Evolutionary conservation across 2,113 vertebrate genomes (phyloP).

Genomic region (Mesembrinibis cayennensis): DNA sequence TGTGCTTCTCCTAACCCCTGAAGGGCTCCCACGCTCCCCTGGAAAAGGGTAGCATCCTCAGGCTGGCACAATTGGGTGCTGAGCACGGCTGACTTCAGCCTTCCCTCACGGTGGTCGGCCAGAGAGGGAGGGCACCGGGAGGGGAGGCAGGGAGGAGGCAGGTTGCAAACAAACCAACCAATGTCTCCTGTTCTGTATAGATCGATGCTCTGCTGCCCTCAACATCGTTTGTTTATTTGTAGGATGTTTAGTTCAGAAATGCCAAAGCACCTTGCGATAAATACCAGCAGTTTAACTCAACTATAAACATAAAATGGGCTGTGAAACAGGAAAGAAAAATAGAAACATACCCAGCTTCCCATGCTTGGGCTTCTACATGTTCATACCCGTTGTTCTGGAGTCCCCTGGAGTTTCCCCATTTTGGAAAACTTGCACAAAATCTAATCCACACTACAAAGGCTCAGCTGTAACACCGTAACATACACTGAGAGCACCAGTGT

Average conservation of each 20-base stretch:
- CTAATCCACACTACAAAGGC: background rate
- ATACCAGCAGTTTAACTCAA: background rate
- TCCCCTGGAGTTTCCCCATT: background rate
- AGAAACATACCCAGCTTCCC: background rate
- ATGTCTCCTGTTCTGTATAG: rapidly evolving
- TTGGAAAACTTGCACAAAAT: background rate
- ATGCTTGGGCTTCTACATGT: background rate
- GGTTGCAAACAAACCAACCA: background rate
- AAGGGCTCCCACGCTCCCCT: background rate
- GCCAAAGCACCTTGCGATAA: background rate
- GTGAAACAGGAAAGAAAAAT: background rate
- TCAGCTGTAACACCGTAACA: background rate
- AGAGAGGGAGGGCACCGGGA: rapidly evolving
- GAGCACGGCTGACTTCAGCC: background rate
- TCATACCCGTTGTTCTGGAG: background rate
- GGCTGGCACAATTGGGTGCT: background rate
- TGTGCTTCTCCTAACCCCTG: background rate
- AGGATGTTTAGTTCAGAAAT: background rate
- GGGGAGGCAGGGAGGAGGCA: background rate
- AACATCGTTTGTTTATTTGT: background rate
- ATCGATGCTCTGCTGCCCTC: background rate
- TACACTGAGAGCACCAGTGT: background rate
- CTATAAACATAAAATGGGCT: background rate
- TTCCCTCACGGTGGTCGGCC: rapidly evolving
- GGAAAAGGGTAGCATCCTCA: background rate